Base-by-base conservation (phyloP, 1,140 invertebrate genomes). In the Pollicipes pollicipes region DNA sequence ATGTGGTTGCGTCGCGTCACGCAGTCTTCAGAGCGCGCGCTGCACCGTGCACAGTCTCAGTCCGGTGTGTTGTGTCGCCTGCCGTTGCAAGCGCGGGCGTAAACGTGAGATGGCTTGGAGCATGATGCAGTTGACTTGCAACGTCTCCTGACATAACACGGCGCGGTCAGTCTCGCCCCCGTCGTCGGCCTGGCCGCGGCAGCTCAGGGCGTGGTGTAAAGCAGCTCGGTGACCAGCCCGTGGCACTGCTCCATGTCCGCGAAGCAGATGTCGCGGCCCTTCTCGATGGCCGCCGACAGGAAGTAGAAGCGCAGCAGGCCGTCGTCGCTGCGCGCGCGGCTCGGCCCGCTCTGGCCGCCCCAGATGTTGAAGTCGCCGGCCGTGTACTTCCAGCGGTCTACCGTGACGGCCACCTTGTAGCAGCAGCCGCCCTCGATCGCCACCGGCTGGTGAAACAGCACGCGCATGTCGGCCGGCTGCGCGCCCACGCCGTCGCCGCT, bases 241-340 rank as follows among this genome's bases (percentile, higher is more conserved):
- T 71, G 72, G 16, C 70, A 71, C n/a, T 67, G 71, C 3, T 75
- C 73, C 21, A 70, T 73, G 30, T 75, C 73, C 28, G 69, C 58
- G 31, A 73, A 71, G 30, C 72, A 72, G 29, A 73, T 71, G 45
- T 68, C 71, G 66, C 69, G 74, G 26, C 71, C 72, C 2, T 73
- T 72, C 58, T 75, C 73, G 28, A 75, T 73, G 0, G 75, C 75
- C 29, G 75, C 75, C 32, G 74, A 72, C 31, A 75, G 69, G 71
- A 75, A 75, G 70, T 69, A 70, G 71, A 75, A 73, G 68, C 72
- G 72, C 1, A 45, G 10, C 10, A 8, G n/a, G 64, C 71, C 72
- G 63, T 74, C 74, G 69, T 73, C 72, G 4, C 70, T 72, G 26
- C 72, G 70, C 28, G 73, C 69, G 26, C 63, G 71, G 37, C 66